phyloP scores from a whole-genome alignment of 1,140 invertebrate species.

The Vollenhovia emeryi region DNA sequence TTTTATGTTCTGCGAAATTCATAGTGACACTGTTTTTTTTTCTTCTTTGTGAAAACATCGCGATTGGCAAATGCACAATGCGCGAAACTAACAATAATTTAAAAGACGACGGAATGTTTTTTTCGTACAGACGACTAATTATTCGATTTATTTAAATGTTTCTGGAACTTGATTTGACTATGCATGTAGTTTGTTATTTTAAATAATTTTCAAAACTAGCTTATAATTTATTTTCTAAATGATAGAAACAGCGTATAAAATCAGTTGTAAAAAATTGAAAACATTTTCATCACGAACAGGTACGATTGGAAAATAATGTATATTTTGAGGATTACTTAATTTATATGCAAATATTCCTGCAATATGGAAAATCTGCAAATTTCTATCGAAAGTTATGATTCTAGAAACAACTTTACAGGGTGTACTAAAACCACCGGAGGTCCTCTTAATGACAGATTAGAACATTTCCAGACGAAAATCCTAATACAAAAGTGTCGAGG shows the following conservation, averaged over 20 bases:
- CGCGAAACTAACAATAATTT: background rate
- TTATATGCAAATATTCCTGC: constrained; percentile 1
- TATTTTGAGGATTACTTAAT: background rate
- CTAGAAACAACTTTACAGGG: background rate
- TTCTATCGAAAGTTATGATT: background rate
- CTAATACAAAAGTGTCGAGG: too few relatives aligned
- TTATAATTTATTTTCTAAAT: background rate
- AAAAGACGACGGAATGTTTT: background rate
- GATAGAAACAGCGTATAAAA: too few relatives aligned
- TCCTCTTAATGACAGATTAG: too few relatives aligned
- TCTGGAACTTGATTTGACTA: background rate
- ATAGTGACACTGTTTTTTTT: background rate
- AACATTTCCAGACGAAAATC: too few relatives aligned
- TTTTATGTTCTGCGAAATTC: constrained; percentile 78
- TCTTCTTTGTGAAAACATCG: background rate
- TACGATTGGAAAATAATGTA: background rate
- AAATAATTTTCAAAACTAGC: background rate
- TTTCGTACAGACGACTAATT: background rate
- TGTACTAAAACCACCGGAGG: too few relatives aligned
- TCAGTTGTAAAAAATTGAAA: too few relatives aligned
- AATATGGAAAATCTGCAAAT: background rate
- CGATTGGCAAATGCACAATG: background rate
- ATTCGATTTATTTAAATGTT: background rate
- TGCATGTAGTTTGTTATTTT: background rate
- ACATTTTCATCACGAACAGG: too few relatives aligned